phyloP scores from a whole-genome alignment of 2,888 invertebrate genomes.

The Callinectes sapidus region DNA sequence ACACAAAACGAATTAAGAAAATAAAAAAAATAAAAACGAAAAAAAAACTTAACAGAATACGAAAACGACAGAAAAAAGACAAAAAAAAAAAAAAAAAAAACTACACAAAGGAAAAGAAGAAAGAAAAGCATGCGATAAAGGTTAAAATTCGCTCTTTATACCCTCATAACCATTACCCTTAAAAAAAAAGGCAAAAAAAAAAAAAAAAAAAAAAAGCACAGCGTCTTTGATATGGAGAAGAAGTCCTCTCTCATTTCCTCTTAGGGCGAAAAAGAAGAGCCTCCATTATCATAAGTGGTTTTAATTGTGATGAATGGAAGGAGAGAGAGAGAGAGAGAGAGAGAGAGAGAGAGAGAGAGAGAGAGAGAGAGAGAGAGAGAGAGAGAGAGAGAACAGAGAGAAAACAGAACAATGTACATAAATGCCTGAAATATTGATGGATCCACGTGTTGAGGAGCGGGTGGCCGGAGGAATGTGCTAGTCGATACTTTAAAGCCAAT shows the following conservation, averaged over 20 bases:
- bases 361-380: constrained; percentile 1
- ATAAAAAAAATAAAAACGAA: background rate
- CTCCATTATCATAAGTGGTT: constrained; percentile 35
- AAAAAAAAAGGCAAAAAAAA: background rate
- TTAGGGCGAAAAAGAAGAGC: background rate
- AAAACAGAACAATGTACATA: no score
- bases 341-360: background rate
- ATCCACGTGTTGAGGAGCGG: no score
- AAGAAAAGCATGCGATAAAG: no score
- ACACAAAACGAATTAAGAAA: background rate
- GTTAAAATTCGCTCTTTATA: no score
- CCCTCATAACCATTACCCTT: background rate
- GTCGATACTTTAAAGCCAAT: no score
- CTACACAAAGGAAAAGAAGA: no score
- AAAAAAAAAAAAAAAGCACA: background rate
- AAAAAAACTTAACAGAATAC: background rate
- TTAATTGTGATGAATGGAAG: constrained; percentile 30
- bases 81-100: background rate
- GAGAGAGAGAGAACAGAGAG: background rate
- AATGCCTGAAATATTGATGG: no score
- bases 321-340: background rate
- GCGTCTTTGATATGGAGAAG: background rate
- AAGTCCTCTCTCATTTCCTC: background rate
- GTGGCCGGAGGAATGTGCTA: no score
- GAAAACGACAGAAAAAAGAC: background rate